Evolutionary conservation across 92 coral and sea anemone genomes (phyloP).

Genomic region (Muricea muricata): DNA sequence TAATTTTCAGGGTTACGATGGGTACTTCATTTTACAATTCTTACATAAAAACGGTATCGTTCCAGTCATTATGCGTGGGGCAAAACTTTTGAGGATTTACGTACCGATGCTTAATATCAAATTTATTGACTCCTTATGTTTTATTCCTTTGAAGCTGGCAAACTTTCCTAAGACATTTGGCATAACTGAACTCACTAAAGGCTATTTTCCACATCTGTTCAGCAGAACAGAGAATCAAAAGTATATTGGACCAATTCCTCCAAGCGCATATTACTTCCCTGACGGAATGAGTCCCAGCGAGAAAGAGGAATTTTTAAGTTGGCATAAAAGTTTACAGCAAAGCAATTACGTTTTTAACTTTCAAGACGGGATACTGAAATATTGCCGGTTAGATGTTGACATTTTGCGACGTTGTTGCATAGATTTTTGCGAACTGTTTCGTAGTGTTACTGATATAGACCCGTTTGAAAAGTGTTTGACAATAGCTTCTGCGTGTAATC

Average conservation of each 20-base stretch:
- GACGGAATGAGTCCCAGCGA: constrained; percentile 27
- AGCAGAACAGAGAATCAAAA: constrained; percentile 29
- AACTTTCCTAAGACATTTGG: constrained; percentile 44
- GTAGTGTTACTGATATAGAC: constrained; percentile 34
- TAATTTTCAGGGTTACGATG: constrained; percentile 19
- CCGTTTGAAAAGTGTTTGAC: constrained; percentile 53
- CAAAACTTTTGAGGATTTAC: neutral
- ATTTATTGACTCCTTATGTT: constrained; percentile 54
- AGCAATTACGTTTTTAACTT: neutral
- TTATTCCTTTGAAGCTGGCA: constrained; percentile 50
- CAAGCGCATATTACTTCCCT: constrained; percentile 4
- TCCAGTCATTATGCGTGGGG: constrained; percentile 23
- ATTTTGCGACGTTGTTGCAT: constrained; percentile 45
- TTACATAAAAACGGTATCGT: neutral
- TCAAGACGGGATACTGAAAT: neutral
- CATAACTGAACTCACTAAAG: constrained; percentile 28
- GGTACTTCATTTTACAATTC: constrained; percentile 16
- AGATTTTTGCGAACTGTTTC: constrained; percentile 46
- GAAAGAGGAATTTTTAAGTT: neutral
- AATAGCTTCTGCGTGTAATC: constrained; percentile 59
- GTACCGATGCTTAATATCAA: neutral
- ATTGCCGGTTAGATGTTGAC: constrained; percentile 2
- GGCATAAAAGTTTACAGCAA: neutral
- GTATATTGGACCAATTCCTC: constrained; percentile 54
- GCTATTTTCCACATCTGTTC: constrained; percentile 51